Evolutionary conservation across 1,140 invertebrate species (phyloP), one percentile per base, ranked within the genome.

Genomic region (Pogonomyrmex californicus): DNA sequence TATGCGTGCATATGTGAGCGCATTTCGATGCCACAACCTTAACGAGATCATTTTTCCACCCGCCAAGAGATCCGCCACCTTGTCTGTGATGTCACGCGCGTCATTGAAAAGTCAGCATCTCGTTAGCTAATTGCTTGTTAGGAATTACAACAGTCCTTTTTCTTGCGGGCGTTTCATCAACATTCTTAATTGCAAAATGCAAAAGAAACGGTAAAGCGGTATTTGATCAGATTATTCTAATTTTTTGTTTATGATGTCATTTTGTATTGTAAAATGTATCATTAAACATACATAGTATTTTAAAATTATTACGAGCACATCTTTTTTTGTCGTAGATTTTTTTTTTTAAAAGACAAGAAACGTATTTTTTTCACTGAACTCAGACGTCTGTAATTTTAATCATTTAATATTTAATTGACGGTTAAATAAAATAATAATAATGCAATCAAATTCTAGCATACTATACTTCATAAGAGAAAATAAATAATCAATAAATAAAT

Each of bases 11-110:
- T 36, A 36, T 41, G 60, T 51, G 36, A 10, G n/a, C 17, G 56
- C 62, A 54, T 70, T 85, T 86, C 47, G 87, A 78, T 44, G 73
- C 33, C 70, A 49, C 71, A 47, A 41, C 51, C 47, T 78, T 89
- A 89, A 89, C 60, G 78, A 90, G 62, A 83, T n/a, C 60, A 73
- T 71, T 82, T 78, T 44, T 38, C 38, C 14, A 79, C 38, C 41
- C 49, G 9, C 10, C 66, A 51, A 38, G 71, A 86, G 23, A 85
- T 65, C 49, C 51, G 47, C 36, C 68, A 54, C 36, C 68, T 58
- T 12, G 23, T 47, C n/a, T 7, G 36, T 44, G 75, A 68, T 36
- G 47, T 66, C 76, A 68, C 47, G 47, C 7, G 12, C 58, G 56
- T 36, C 77, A 66, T 68, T 68, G 51, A 58, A 58, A 56, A 75